Evolutionary conservation across 2,888 invertebrate genomes (phyloP).

Genomic region (Drosophila stalkeri): DNA sequence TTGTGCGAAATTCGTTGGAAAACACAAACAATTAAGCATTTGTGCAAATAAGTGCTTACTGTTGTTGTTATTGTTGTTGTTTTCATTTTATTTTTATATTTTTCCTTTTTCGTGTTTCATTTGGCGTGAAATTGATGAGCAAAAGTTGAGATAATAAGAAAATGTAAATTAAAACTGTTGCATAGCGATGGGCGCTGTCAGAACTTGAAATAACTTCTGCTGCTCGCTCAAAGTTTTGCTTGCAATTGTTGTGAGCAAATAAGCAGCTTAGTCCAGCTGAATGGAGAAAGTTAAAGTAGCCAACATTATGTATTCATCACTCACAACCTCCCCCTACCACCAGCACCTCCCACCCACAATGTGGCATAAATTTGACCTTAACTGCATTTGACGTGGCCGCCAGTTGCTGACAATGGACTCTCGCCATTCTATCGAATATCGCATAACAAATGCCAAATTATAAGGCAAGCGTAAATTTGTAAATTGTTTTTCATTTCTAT

Average conservation of each 20-base stretch:
- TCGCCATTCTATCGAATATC: constrained; percentile 22
- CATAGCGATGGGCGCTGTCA: constrained; percentile 6
- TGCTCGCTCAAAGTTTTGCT: constrained; percentile 33
- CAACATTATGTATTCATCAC: background rate
- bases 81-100: background rate
- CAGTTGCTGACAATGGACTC: constrained; percentile 17
- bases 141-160: constrained; percentile 12
- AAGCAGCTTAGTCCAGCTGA: constrained; percentile 26
- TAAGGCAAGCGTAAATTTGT: constrained; percentile 42
- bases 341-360: too few species aligned
- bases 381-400: constrained; percentile 20
- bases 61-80: background rate
- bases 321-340: too few species aligned
- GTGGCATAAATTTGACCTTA: constrained; percentile 11
- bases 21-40: constrained; percentile 76
- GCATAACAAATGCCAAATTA: constrained; percentile 41
- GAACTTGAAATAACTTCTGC: constrained; percentile 35
- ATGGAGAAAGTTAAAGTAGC: background rate
- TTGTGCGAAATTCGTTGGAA: constrained; percentile 69
- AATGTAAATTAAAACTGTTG: constrained; percentile 32
- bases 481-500: constrained; percentile 58
- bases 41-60: constrained; percentile 69
- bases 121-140: constrained; percentile 70
- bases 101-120: constrained; percentile 51
- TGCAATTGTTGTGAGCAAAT: constrained; percentile 34